A percentile compares a stretch with the other conserved stretches of the same genome.
These are phyloP conservation scores for Galeruca laticollis DNA, from an alignment of 2,888 invertebrate species.

Conservation along the genomic window DNA sequence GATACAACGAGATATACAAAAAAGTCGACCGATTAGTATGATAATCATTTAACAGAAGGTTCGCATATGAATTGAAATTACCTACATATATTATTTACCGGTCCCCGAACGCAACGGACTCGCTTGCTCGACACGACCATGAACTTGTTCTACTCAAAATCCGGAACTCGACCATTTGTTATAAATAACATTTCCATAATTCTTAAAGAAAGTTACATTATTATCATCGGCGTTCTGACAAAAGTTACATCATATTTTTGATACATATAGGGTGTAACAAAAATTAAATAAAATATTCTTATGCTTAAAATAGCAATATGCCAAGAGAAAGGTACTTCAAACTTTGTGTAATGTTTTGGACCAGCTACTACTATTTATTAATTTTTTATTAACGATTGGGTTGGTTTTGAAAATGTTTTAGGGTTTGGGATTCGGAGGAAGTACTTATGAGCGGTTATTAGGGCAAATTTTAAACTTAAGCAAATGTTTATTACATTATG, in stretches of 20 bases:
- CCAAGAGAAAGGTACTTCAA: too few relatives aligned
- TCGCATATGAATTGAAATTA: constrained; percentile 44
- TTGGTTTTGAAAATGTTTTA: too few relatives aligned
- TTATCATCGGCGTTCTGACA: not conserved
- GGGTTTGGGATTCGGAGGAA: too few relatives aligned
- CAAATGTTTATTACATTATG: too few relatives aligned
- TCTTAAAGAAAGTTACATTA: constrained; percentile 25
- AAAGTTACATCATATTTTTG: constrained; percentile 2
- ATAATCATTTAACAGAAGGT: constrained; percentile 38
- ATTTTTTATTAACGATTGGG: too few relatives aligned
- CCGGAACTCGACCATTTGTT: constrained; percentile 27
- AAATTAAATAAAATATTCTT: too few relatives aligned
- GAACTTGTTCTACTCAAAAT: constrained; percentile 40
- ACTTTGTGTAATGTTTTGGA: too few relatives aligned
- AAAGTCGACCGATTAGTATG: constrained; percentile 40
- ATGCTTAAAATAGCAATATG: too few relatives aligned
- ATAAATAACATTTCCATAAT: constrained; percentile 21
- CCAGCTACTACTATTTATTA: too few relatives aligned
- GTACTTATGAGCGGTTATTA: too few relatives aligned
- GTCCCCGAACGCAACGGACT: constrained; percentile 16
- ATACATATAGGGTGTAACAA: not conserved
- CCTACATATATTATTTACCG: constrained; percentile 43
- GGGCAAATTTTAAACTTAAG: too few relatives aligned
- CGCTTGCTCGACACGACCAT: constrained; percentile 28
- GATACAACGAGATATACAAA: constrained; percentile 23